A percentile compares a stretch with the other conserved stretches of the same genome.
Conservation (phyloP, 2,113 vertebrate genomes). For the Pundamilia nyererei region DNA sequence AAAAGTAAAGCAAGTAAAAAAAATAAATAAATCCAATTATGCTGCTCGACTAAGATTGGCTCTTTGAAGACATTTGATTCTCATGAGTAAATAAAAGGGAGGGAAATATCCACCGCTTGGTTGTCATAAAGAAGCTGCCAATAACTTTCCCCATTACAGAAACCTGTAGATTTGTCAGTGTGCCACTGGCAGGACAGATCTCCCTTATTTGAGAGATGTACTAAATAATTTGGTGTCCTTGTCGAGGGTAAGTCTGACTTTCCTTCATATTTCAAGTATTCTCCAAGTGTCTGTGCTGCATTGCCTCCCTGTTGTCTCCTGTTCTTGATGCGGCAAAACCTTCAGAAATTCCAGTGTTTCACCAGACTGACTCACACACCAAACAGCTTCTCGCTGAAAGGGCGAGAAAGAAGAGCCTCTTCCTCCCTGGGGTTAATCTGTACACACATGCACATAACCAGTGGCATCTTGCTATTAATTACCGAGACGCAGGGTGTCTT, state of each 20-base stretch:
- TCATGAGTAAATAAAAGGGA: neutral
- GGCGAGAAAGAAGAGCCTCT: conserved; percentile 79
- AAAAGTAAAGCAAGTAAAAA: neutral
- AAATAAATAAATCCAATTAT: neutral
- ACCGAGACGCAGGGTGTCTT: neutral
- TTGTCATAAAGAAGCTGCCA: neutral
- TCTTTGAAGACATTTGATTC: neutral
- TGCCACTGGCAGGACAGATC: neutral
- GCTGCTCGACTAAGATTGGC: neutral
- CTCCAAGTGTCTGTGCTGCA: neutral
- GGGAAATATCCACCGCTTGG: neutral
- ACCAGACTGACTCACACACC: conserved; percentile 85
- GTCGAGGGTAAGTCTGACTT: neutral
- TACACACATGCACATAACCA: neutral
- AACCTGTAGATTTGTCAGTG: neutral
- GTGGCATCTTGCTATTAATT: neutral
- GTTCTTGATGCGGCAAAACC: conserved; percentile 79
- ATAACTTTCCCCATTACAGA: neutral
- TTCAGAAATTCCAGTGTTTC: conserved; percentile 84
- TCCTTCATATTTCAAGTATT: neutral
- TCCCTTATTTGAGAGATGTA: neutral
- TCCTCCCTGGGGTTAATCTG: conserved; percentile 60
- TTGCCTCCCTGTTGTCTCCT: neutral
- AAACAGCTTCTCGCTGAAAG: conserved; percentile 83
- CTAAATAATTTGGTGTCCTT: neutral